These are phyloP conservation scores for Marasmarcha lunaedactyla DNA, from an alignment of 2,888 invertebrate species.

Conservation along the genomic window DNA sequence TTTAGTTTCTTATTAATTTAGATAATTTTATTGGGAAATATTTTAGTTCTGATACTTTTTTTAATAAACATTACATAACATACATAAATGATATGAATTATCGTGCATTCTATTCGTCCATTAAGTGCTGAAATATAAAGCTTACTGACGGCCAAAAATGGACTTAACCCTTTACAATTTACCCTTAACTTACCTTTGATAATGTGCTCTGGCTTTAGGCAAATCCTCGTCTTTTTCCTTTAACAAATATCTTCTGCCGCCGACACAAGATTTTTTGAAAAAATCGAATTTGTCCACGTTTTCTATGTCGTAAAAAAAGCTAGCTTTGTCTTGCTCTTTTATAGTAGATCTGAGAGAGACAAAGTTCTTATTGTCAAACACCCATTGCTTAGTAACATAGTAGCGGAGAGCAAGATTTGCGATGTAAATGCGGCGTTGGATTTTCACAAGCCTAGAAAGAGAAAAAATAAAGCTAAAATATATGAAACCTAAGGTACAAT, in stretches of 20 bases:
- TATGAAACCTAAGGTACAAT: too few relatives aligned
- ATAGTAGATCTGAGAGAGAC: constrained; percentile 60
- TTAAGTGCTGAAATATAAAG: too few relatives aligned
- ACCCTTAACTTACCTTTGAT: constrained; percentile 67
- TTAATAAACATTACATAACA: too few relatives aligned
- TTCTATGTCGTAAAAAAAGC: constrained; percentile 72
- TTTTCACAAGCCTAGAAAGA: constrained; percentile 76
- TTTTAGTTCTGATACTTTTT: too few relatives aligned
- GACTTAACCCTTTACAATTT: too few relatives aligned
- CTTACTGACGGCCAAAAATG: too few relatives aligned
- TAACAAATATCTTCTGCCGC: constrained; percentile 74
- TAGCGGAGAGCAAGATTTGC: constrained; percentile 79
- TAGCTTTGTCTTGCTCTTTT: constrained; percentile 51
- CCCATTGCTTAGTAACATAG: constrained; percentile 84
- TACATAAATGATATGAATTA: too few relatives aligned
- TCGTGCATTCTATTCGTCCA: too few relatives aligned
- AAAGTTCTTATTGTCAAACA: constrained; percentile 75
- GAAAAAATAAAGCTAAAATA: neutral
- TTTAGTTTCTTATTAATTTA: too few relatives aligned
- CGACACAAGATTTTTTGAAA: constrained; percentile 66
- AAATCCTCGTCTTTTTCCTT: constrained; percentile 74
- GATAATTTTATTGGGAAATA: too few relatives aligned
- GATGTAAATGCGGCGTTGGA: constrained; percentile 85
- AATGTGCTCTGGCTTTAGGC: constrained; percentile 60
- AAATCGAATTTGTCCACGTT: constrained; percentile 61